Conservation (phyloP, 2,113 vertebrate species). For the Lepus europaeus region DNA sequence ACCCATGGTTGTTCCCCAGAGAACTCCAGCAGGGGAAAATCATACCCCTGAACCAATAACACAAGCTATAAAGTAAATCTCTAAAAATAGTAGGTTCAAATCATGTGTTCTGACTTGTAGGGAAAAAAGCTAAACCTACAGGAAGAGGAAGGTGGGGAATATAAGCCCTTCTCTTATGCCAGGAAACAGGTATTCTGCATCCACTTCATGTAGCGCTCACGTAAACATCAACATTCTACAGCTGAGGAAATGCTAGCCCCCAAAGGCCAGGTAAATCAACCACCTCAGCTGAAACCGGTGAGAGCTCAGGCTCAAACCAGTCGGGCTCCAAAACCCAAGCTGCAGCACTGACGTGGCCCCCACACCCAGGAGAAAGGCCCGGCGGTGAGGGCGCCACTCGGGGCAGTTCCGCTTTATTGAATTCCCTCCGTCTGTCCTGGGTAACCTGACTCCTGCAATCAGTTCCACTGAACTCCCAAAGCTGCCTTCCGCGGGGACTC, state of each 20-base stretch:
- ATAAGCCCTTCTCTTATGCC: background rate
- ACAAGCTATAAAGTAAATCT: background rate
- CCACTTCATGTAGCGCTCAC: background rate
- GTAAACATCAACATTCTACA: background rate
- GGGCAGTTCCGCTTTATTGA: background rate
- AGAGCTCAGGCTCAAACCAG: background rate
- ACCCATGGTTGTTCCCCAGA: background rate
- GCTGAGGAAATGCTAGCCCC: background rate
- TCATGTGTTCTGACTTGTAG: background rate
- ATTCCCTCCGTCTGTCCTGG: background rate
- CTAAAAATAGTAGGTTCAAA: background rate
- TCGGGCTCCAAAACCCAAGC: background rate
- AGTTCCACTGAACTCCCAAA: background rate
- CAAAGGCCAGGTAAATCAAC: background rate
- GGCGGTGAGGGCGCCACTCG: too few relatives aligned
- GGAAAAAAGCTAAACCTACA: background rate
- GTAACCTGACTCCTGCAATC: background rate
- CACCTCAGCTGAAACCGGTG: background rate
- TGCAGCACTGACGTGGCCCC: background rate
- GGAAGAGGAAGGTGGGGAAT: background rate
- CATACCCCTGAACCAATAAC: background rate
- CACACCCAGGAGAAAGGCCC: background rate
- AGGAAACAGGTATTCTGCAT: background rate
- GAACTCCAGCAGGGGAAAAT: conserved; percentile 36
- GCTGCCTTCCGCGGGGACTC: background rate